Conservation (phyloP, 1,140 invertebrate genomes). For the Bicyclus anynana region DNA sequence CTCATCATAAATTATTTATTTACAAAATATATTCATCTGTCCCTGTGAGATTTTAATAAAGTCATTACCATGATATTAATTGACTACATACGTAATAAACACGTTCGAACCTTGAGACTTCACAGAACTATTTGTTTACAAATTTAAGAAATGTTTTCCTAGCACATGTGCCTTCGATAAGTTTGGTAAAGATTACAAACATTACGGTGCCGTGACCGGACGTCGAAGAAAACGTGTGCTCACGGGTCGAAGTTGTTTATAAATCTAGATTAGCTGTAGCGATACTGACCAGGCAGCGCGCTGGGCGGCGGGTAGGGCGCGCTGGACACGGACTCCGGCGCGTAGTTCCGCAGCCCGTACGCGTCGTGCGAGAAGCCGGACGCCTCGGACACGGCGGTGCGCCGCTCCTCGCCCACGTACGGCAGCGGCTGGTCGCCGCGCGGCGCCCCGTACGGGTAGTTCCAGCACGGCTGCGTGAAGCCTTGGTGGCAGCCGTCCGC, state of each 20-base stretch:
- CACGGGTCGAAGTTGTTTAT: slow-evolving; percentile 21
- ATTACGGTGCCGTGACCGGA: slow-evolving; percentile 34
- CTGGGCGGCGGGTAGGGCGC: slow-evolving; percentile 89
- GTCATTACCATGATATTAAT: slow-evolving; percentile 19
- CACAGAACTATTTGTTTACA: slow-evolving; percentile 46
- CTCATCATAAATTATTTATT: slow-evolving; percentile 54
- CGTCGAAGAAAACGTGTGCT: slow-evolving; percentile 41
- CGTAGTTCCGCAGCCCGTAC: slow-evolving; percentile 87
- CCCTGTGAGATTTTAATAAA: slow-evolving; percentile 16
- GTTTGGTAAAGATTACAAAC: slow-evolving; percentile 58
- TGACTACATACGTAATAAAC: background rate
- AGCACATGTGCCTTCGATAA: slow-evolving; percentile 54
- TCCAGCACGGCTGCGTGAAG: slow-evolving; percentile 85
- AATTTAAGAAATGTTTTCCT: slow-evolving; percentile 57
- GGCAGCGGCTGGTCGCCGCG: slow-evolving; percentile 82
- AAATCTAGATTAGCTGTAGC: background rate
- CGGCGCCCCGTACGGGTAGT: slow-evolving; percentile 83
- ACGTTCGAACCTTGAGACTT: slow-evolving; percentile 8
- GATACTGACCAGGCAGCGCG: slow-evolving; percentile 72
- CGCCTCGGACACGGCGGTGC: slow-evolving; percentile 82
- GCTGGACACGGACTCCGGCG: slow-evolving; percentile 85
- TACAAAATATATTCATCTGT: slow-evolving; percentile 52
- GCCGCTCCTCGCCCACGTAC: slow-evolving; percentile 83
- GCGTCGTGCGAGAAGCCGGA: slow-evolving; percentile 85
- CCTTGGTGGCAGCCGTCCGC: slow-evolving; percentile 83